A percentile compares a stretch with the other conserved stretches of the same genome.
phyloP scores from a whole-genome alignment of 1,140 invertebrate genomes.

The Brachionus plicatilis region DNA sequence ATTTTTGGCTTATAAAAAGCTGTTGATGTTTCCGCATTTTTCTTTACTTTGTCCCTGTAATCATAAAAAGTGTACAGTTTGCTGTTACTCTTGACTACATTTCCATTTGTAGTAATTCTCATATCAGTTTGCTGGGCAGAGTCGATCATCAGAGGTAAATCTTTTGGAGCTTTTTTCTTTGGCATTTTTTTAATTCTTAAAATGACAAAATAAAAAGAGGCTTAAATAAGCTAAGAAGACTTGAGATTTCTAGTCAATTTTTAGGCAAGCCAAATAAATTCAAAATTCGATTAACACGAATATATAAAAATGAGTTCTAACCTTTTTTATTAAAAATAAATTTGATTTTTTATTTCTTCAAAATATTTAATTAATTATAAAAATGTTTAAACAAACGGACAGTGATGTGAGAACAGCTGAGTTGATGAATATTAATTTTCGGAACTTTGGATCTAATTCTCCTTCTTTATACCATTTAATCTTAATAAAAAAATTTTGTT shows the following conservation, averaged over 20 bases:
- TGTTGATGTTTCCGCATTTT: not conserved
- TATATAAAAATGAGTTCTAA: not conserved
- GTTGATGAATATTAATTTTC: not conserved
- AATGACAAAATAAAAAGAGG: not conserved
- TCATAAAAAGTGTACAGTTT: constrained; percentile 34
- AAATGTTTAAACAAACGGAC: not conserved
- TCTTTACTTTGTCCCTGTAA: not conserved
- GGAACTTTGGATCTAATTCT: not conserved
- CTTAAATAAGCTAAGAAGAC: not conserved
- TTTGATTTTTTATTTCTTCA: not conserved
- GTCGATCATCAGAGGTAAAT: not conserved
- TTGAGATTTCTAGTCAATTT: not conserved
- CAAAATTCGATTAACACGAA: not conserved
- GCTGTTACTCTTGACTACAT: not conserved
- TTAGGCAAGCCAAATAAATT: not conserved
- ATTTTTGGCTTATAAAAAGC: not conserved
- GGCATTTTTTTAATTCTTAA: not conserved
- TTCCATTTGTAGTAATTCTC: not conserved
- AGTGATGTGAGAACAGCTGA: not conserved
- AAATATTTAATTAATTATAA: not conserved
- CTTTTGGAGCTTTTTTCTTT: not conserved
- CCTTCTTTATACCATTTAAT: constrained; percentile 13
- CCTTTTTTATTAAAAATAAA: not conserved
- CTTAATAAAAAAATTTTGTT: not conserved
- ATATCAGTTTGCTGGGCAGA: not conserved